Conservation (phyloP, 2,113 vertebrate species). For the Tachysurus vachellii region DNA sequence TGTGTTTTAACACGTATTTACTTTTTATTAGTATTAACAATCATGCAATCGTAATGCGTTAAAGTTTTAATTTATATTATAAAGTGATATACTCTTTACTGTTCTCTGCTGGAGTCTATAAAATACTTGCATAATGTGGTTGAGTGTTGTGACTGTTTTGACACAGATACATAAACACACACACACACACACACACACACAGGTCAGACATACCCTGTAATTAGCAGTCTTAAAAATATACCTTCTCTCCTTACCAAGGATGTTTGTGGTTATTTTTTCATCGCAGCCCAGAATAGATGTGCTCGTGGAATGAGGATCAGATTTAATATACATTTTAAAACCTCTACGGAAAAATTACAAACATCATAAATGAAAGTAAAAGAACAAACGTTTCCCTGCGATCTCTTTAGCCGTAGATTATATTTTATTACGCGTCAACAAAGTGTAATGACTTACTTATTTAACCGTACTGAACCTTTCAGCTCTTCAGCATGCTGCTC, state of each 20-base stretch:
- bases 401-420: neutral
- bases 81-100: neutral
- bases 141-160: neutral
- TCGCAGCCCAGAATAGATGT: slow-evolving; percentile 5
- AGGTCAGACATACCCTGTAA: slow-evolving; percentile 12
- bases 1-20: neutral
- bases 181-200: slow-evolving; percentile 31
- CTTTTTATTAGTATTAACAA: neutral
- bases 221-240: slow-evolving; percentile 44
- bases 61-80: neutral
- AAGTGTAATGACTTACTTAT: neutral
- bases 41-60: neutral
- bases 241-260: slow-evolving; percentile 33
- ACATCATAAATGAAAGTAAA: neutral
- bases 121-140: neutral
- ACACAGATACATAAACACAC: neutral
- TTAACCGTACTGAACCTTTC: neutral
- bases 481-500: neutral
- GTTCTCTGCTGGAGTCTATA: neutral
- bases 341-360: neutral
- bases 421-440: neutral
- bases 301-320: neutral
- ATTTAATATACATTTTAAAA: neutral
- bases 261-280: slow-evolving; percentile 24
- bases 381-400: neutral